Percentiles rank a stretch among this genome's conserved stretches.
phyloP scores from a whole-genome alignment of 1,140 invertebrate species.

The Pseudomyrmex concolor region DNA sequence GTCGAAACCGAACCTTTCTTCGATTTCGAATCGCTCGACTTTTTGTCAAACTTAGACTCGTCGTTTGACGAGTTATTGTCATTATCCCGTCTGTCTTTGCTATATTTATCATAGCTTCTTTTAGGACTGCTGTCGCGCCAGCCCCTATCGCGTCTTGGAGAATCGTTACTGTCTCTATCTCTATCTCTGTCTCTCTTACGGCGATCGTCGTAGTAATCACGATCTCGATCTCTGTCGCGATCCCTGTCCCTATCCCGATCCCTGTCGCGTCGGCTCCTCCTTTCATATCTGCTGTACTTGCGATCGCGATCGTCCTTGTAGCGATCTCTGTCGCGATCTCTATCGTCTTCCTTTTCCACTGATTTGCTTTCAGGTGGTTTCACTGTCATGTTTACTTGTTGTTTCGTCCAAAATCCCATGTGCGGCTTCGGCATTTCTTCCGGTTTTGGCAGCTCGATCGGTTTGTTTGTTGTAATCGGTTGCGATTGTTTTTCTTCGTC shows the following conservation, averaged over 20 bases:
- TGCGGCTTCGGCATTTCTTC: slow-evolving; percentile 85
- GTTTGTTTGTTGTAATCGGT: slow-evolving; percentile 54
- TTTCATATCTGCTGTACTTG: slow-evolving; percentile 82
- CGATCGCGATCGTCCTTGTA: slow-evolving; percentile 78
- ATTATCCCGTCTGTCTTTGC: slow-evolving; percentile 75
- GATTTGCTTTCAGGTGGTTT: slow-evolving; percentile 78
- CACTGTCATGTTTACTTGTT: slow-evolving; percentile 82
- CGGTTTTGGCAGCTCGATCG: slow-evolving; percentile 77
- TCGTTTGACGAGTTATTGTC: slow-evolving; percentile 81
- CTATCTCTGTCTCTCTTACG: slow-evolving; percentile 79
- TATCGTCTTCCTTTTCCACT: slow-evolving; percentile 72
- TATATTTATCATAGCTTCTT: slow-evolving; percentile 80
- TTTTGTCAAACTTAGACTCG: slow-evolving; percentile 84
- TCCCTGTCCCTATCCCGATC: slow-evolving; percentile 79
- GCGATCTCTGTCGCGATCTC: slow-evolving; percentile 74
- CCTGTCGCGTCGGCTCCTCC: slow-evolving; percentile 79
- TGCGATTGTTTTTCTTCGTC: slow-evolving; percentile 80
- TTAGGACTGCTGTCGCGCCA: slow-evolving; percentile 83
- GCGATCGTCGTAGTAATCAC: slow-evolving; percentile 82
- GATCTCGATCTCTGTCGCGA: slow-evolving; percentile 73
- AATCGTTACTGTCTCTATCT: slow-evolving; percentile 79
- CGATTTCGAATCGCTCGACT: slow-evolving; percentile 76
- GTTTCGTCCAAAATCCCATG: slow-evolving; percentile 85
- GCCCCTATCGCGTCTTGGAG: slow-evolving; percentile 79
- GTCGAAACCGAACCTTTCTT: slow-evolving; percentile 73